phyloP scores from a whole-genome alignment of 2,113 vertebrate genomes.

The Trichechus manatus region DNA sequence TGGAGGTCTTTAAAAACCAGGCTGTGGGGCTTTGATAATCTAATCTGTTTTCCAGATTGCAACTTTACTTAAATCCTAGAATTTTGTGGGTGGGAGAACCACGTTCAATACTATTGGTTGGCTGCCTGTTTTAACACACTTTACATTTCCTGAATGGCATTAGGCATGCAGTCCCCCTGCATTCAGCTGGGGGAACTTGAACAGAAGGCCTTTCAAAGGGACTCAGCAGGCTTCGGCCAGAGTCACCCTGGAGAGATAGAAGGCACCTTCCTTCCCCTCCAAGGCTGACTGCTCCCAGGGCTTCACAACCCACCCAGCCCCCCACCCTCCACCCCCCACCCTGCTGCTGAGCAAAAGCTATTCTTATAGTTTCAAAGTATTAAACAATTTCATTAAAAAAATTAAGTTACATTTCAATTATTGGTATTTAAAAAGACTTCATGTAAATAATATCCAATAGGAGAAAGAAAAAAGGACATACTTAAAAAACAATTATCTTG shows the following conservation, averaged over 20 bases:
- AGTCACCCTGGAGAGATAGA: constrained; percentile 38
- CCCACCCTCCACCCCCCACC: no score
- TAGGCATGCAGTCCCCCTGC: not conserved
- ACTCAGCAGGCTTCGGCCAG: not conserved
- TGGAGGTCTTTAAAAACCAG: not conserved
- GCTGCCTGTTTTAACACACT: not conserved
- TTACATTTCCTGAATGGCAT: constrained; percentile 49
- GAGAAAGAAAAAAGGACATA: constrained; percentile 74
- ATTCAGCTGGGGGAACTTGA: constrained; percentile 31
- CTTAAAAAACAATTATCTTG: constrained; percentile 78
- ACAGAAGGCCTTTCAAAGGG: constrained; percentile 50
- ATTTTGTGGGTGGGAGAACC: constrained; percentile 8
- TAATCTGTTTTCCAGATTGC: constrained; percentile 56
- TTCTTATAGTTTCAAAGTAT: constrained; percentile 70
- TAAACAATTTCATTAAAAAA: constrained; percentile 76
- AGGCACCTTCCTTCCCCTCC: constrained; percentile 36
- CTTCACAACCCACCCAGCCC: not conserved
- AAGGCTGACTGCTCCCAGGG: not conserved
- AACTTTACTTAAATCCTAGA: constrained; percentile 36
- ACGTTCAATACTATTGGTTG: not conserved
- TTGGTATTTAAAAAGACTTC: constrained; percentile 72
- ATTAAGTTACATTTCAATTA: constrained; percentile 80
- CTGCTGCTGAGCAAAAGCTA: not conserved
- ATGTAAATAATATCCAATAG: constrained; percentile 71
- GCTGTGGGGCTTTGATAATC: not conserved